These are phyloP conservation scores for Salpingus planirostris DNA, from an alignment of 2,888 invertebrate genomes.

Conservation along the genomic window DNA sequence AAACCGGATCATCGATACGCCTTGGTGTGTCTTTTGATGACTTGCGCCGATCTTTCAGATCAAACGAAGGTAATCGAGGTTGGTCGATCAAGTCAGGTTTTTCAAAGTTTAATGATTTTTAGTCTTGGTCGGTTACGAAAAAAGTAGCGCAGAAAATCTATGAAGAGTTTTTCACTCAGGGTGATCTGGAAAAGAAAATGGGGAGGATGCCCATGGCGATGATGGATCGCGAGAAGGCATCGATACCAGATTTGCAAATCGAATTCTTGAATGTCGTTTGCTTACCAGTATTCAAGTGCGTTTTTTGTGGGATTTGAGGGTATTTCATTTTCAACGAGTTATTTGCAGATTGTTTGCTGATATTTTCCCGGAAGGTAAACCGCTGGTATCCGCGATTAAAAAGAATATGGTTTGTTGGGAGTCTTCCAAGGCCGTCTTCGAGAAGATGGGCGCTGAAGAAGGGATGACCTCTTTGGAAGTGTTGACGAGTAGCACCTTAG, in stretches of 20 bases:
- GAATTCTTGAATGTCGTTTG: slow-evolving; percentile 53
- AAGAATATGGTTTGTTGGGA: slow-evolving; percentile 53
- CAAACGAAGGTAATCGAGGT: slow-evolving; percentile 75
- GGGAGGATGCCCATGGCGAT: slow-evolving; percentile 62
- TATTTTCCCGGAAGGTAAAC: slow-evolving; percentile 46
- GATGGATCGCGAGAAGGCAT: slow-evolving; percentile 76
- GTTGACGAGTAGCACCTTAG: slow-evolving; percentile 27
- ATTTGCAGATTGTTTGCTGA: slow-evolving; percentile 45
- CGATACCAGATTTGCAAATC: slow-evolving; percentile 74
- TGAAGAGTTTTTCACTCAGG: slow-evolving; percentile 80
- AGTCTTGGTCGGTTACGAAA: slow-evolving; percentile 47
- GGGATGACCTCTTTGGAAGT: slow-evolving; percentile 30
- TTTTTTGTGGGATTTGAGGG: not conserved
- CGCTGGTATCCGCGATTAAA: slow-evolving; percentile 44
- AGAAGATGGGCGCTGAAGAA: slow-evolving; percentile 21
- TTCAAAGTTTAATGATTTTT: slow-evolving; percentile 7
- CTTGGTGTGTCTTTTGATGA: slow-evolving; percentile 67
- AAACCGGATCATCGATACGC: slow-evolving; percentile 48
- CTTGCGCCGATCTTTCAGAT: slow-evolving; percentile 77
- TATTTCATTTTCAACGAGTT: slow-evolving; percentile 1
- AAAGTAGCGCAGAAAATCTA: slow-evolving; percentile 45
- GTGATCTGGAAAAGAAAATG: slow-evolving; percentile 73
- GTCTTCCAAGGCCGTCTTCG: slow-evolving; percentile 41
- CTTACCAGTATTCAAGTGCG: slow-evolving; percentile 46
- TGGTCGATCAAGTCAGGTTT: not conserved